Conservation (phyloP, 2,797 vertebrate genomes). For the Halcyon smyrnensis region DNA sequence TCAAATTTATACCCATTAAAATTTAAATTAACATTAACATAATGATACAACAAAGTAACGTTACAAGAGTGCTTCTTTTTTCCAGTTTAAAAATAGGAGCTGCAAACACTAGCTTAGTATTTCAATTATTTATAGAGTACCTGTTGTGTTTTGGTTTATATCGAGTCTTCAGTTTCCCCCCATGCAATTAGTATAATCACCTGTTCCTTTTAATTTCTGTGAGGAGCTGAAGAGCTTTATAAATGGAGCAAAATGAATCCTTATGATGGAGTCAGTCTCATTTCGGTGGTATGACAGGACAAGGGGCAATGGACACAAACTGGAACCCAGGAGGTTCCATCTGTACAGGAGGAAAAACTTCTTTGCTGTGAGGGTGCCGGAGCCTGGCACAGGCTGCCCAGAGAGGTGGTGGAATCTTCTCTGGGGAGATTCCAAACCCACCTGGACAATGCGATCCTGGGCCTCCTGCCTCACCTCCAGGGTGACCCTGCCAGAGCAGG, state of each 20-base stretch:
- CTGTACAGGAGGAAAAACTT: too few relatives aligned
- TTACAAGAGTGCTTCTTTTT: not conserved
- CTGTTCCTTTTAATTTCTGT: not conserved
- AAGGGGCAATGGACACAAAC: too few relatives aligned
- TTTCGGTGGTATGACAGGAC: not conserved
- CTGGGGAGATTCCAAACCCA: too few relatives aligned
- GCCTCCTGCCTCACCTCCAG: too few relatives aligned
- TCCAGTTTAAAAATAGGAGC: not conserved
- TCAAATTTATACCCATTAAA: not conserved
- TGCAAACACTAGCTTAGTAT: not conserved
- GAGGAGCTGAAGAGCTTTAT: not conserved
- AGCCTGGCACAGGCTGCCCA: too few relatives aligned
- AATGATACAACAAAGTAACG: too few relatives aligned
- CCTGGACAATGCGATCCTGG: too few relatives aligned
- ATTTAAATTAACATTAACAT: not conserved
- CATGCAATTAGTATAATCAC: not conserved
- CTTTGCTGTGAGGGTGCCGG: too few relatives aligned
- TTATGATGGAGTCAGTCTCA: not conserved
- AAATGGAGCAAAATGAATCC: not conserved
- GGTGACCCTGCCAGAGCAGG: too few relatives aligned
- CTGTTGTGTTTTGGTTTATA: not conserved
- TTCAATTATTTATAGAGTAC: not conserved
- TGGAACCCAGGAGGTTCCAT: too few relatives aligned
- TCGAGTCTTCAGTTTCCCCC: not conserved
- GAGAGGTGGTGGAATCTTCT: too few relatives aligned